Evolutionary conservation across 2,888 invertebrate genomes (phyloP), one percentile per base, ranked within the genome.

Genomic region (Desoria tigrina): DNA sequence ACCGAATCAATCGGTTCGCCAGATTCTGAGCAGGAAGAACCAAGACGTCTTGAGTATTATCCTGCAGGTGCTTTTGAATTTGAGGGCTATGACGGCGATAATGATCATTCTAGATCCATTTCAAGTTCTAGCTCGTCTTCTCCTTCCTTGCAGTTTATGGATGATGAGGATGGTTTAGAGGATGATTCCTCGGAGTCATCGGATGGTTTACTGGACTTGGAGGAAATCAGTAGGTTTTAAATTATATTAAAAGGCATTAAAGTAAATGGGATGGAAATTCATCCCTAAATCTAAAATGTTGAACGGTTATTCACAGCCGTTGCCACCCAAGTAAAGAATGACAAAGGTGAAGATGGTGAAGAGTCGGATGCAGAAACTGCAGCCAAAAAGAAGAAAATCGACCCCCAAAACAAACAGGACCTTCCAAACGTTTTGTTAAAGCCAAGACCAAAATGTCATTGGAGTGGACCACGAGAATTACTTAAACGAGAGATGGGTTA

Each of bases 371-470:
- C 53, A 14, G 51, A 53, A 27, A 54, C 63, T 1, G 53, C 69
- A 21, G 60, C 66, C 0, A 69, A 69, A 53, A 68, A 68, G 56
- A 63, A 59, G 28, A 62, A 69, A 63, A 32, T 61, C 62, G 50
- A 60, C 1, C 49, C 63, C 18, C 65, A 67, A 32, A 54, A 65
- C 26, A 64, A 61, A 18, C 56, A 69, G 45, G 68, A 71, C 28
- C 58, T 68, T 14, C 76, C 74, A 18, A 57, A 64, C 18, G 74
- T 72, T 14, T 54, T 74, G 9, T 59, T 82, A 55, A 88, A 88
- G 77, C 79, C 83, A 50, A 84, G 84, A 78, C 88, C 88, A 2
- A 86, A 85, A 77, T 87, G 88, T 73, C 86, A 84, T 67, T 90
- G 89, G 86, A 64, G 60, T 71, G 75, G 69, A 14, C 74, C 75